These are phyloP conservation scores for Nymphalis c-album DNA, from an alignment of 2,888 invertebrate genomes.

Conservation along the genomic window DNA sequence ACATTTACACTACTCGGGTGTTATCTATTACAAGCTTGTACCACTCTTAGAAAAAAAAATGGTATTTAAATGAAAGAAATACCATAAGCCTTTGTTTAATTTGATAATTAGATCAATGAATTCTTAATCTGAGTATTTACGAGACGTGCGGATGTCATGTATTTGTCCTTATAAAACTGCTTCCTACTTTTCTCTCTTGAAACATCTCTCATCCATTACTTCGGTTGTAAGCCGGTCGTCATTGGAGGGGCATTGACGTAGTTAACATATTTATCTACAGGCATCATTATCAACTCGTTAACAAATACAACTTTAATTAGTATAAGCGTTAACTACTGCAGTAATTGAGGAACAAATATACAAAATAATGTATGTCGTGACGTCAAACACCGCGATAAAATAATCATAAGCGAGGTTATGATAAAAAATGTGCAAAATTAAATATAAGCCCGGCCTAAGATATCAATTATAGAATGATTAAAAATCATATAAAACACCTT, in stretches of 20 bases:
- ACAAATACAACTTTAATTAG: slow-evolving; percentile 32
- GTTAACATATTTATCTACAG: slow-evolving; percentile 23
- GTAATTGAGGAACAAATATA: slow-evolving; percentile 33
- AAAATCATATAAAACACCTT: background rate
- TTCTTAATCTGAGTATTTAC: slow-evolving; percentile 21
- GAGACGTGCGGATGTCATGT: slow-evolving; percentile 14
- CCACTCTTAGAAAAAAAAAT: no score
- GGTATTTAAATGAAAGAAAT: no score
- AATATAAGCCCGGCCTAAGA: background rate
- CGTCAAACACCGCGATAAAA: slow-evolving; percentile 31
- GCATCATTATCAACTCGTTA: slow-evolving; percentile 36
- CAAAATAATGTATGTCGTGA: slow-evolving; percentile 33
- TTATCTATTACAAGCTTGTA: no score
- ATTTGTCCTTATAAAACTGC: slow-evolving; percentile 23
- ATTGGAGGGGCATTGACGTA: slow-evolving; percentile 29
- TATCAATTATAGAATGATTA: slow-evolving; percentile 1
- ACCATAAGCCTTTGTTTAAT: background rate
- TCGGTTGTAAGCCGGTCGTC: slow-evolving; percentile 17
- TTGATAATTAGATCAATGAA: slow-evolving; percentile 14
- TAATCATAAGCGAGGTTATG: slow-evolving; percentile 19
- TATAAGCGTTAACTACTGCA: slow-evolving; percentile 26
- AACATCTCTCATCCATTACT: slow-evolving; percentile 13
- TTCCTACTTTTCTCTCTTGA: slow-evolving; percentile 11
- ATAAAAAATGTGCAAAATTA: slow-evolving; percentile 21
- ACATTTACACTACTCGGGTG: no score